These are phyloP conservation scores for Prionchulus punctatus DNA, from an alignment of 2,888 invertebrate genomes.

Conservation along the genomic window DNA sequence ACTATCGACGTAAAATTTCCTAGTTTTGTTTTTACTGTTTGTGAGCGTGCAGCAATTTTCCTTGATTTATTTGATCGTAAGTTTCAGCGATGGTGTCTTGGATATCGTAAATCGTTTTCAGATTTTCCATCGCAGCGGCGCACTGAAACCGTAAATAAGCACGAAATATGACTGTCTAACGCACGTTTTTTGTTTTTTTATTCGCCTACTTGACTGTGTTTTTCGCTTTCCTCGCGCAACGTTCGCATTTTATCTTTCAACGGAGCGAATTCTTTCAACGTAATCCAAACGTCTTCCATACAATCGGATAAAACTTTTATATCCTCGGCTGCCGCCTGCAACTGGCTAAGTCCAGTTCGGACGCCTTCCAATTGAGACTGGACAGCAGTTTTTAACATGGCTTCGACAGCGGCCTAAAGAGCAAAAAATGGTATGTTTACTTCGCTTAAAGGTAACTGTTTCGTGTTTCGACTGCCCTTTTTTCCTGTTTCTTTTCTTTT, in stretches of 20 bases:
- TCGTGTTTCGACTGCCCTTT: too few species aligned
- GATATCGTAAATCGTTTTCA: conserved; percentile 93
- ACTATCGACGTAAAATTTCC: neutral
- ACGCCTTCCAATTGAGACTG: conserved; percentile 95
- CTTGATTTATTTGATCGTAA: conserved; percentile 78
- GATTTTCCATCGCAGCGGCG: conserved; percentile 88
- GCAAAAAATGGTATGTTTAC: neutral
- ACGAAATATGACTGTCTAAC: neutral
- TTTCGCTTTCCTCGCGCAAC: conserved; percentile 76
- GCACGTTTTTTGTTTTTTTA: neutral
- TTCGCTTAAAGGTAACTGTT: too few species aligned
- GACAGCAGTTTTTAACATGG: conserved; percentile 90
- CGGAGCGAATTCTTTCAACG: conserved; percentile 58
- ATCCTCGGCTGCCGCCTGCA: conserved; percentile 67
- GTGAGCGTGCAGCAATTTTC: conserved; percentile 82
- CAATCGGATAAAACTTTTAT: conserved; percentile 52
- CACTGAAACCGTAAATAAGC: conserved; percentile 41
- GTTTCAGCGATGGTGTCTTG: conserved; percentile 89
- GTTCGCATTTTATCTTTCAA: conserved; percentile 62
- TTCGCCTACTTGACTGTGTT: conserved; percentile 58
- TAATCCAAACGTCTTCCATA: conserved; percentile 56
- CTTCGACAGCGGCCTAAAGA: conserved; percentile 59
- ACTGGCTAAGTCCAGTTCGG: conserved; percentile 70
- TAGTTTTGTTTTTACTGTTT: conserved; percentile 42
- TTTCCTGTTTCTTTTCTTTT: too few species aligned